Conservation (phyloP, 2,888 invertebrate genomes). For the Hirtodrosophila alboralis region DNA sequence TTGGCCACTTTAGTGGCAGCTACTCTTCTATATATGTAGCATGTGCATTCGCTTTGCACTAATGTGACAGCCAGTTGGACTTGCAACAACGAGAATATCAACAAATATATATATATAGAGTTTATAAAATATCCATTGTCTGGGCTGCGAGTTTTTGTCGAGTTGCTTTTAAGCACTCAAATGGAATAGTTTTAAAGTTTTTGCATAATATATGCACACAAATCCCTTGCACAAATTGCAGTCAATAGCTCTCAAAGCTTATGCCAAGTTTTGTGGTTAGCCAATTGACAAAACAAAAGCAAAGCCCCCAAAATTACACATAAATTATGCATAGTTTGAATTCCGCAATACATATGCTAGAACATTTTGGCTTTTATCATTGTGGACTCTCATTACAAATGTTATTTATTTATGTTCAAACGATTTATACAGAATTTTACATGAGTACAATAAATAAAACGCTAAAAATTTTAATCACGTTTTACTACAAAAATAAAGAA, state of each 20-base stretch:
- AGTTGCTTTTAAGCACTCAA: constrained; percentile 52
- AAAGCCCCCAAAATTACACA: constrained; percentile 54
- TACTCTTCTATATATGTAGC: constrained; percentile 40
- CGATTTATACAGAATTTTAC: constrained; percentile 1
- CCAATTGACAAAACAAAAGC: constrained; percentile 66
- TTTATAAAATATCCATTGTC: constrained; percentile 45
- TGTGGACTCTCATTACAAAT: constrained; percentile 21
- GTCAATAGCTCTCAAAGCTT: constrained; percentile 67
- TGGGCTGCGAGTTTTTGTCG: constrained; percentile 24
- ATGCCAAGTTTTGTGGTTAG: constrained; percentile 64
- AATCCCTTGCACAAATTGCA: constrained; percentile 69
- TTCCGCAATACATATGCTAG: constrained; percentile 11
- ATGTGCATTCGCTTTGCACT: constrained; percentile 65
- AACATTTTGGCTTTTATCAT: constrained; percentile 17
- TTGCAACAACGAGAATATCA: constrained; percentile 9
- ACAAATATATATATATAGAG: constrained; percentile 18
- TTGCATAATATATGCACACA: constrained; percentile 70
- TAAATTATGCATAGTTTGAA: constrained; percentile 62
- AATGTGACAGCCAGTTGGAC: constrained; percentile 44
- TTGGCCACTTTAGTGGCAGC: constrained; percentile 31
- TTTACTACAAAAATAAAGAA: too few species aligned
- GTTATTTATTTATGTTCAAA: constrained; percentile 2
- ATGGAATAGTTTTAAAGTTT: constrained; percentile 54
- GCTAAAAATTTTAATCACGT: too few species aligned
- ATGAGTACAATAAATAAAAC: background rate